Conservation (phyloP, 1,140 invertebrate genomes). For the Diprion similis region DNA sequence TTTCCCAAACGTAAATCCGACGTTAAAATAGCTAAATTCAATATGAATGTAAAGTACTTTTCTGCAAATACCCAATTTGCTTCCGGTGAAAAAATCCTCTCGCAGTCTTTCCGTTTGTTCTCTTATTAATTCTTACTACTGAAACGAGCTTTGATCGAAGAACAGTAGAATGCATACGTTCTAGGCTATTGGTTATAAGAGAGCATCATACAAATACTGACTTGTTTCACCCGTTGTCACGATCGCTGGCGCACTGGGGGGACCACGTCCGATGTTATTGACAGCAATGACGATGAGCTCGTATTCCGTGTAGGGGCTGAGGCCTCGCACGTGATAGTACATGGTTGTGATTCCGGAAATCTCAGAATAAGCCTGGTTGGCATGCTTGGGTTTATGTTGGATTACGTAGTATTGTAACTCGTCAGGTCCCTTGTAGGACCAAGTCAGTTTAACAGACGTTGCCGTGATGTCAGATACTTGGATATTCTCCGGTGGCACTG, state of each 20-base stretch:
- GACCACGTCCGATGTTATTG: slow-evolving; percentile 90
- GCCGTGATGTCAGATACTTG: slow-evolving; percentile 91
- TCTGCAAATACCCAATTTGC: too few species aligned
- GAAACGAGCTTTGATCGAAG: background rate
- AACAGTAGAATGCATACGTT: too few species aligned
- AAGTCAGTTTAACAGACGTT: slow-evolving; percentile 87
- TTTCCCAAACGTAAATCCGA: too few species aligned
- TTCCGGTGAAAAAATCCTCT: too few species aligned
- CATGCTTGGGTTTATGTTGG: slow-evolving; percentile 92
- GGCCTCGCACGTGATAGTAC: slow-evolving; percentile 87
- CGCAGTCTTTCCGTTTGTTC: too few species aligned
- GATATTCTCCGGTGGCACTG: slow-evolving; percentile 86
- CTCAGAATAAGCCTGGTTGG: slow-evolving; percentile 80
- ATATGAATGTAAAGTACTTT: too few species aligned
- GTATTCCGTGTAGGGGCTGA: slow-evolving; percentile 95
- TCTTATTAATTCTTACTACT: too few species aligned
- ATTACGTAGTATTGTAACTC: slow-evolving; percentile 94
- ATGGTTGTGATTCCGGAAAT: slow-evolving; percentile 92
- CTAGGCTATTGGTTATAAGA: background rate
- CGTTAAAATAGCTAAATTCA: too few species aligned
- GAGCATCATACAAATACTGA: slow-evolving; percentile 63
- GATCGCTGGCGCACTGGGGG: slow-evolving; percentile 82
- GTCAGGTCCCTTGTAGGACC: slow-evolving; percentile 86
- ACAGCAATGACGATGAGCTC: slow-evolving; percentile 96
- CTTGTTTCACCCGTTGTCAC: slow-evolving; percentile 96